Base-by-base conservation (phyloP, 1,140 invertebrate genomes). In the Tachypleus tridentatus region DNA sequence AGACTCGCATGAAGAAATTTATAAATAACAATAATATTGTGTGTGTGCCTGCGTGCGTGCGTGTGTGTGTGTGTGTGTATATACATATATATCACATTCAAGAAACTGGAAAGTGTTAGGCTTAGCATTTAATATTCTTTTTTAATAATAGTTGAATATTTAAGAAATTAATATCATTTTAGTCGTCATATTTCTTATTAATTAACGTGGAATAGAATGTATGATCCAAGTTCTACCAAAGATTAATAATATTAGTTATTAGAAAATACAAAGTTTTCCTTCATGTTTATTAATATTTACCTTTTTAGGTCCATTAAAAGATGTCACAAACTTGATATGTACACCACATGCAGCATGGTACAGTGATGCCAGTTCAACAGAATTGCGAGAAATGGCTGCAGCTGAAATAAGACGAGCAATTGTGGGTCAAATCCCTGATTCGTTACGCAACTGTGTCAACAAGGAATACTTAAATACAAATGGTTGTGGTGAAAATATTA, bases 291-390 rank as follows among this genome's bases (percentile, higher is more conserved):
- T 54, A n/a, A 54, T 8, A 8, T 54, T n/a, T 54, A 54, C 7
- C 53, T 7, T 29, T 29, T 3, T 70, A 87, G 93, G 93, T 77
- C 88, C 91, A 66, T 80, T 98, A 72, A 97, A 97, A 83, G 94
- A 98, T 77, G 91, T 92, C 72, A 93, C 93, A 59, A 99, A 99
- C 82, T 82, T 98, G 71, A 86, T 99, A 73, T 95, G 93, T 78
- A 99, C 97, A 70, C 97, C 97, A 71, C 94, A 98, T 79, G 93
- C 94, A 69, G 93, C 96, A 69, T 99, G 97, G 84, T 99, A 97
- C 84, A 97, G 93, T 74, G 96, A 99, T 76, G 93, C 94, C 71
- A 92, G 91, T 71, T 92, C 93, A 76, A 93, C 91, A 73, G 97
- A 99, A 80, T 82, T 99, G 72, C 76, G 96, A 68, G 94, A 98